phyloP scores from a whole-genome alignment of 2,113 vertebrate genomes.

The Dipodomys spectabilis region DNA sequence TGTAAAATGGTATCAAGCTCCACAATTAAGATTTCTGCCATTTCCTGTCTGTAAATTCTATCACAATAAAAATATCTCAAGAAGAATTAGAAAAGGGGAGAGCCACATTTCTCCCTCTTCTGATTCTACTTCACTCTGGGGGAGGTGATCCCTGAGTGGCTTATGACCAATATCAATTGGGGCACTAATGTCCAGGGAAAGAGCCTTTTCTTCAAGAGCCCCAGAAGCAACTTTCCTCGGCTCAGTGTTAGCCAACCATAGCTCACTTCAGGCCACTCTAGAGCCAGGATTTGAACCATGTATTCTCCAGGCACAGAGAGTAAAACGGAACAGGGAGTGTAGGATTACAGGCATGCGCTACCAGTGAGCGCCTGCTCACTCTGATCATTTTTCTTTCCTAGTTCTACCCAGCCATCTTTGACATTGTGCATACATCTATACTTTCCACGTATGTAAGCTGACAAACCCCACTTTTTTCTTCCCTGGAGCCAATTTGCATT shows the following conservation, averaged over 20 bases:
- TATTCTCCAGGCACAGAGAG: not conserved
- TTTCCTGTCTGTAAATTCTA: not conserved
- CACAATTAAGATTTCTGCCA: not conserved
- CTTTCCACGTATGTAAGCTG: not conserved
- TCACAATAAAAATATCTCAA: constrained; percentile 1
- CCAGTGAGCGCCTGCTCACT: not conserved
- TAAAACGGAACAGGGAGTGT: not conserved
- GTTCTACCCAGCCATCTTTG: not conserved
- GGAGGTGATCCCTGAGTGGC: not conserved
- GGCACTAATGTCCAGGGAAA: not conserved
- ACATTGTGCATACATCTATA: not conserved
- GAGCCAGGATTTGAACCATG: not conserved
- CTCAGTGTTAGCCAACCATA: not conserved
- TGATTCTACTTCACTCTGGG: not conserved
- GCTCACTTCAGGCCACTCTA: no score
- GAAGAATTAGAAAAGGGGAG: not conserved
- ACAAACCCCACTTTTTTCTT: not conserved
- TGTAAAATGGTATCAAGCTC: not conserved
- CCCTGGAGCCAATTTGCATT: constrained; percentile 14
- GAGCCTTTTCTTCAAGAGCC: not conserved
- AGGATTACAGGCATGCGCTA: not conserved
- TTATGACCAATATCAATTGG: not conserved
- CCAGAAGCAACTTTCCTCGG: not conserved
- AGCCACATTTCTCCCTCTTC: not conserved
- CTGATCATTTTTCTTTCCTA: not conserved